phyloP scores from a whole-genome alignment of 2,797 vertebrate species.

The Nyctalus aviator region DNA sequence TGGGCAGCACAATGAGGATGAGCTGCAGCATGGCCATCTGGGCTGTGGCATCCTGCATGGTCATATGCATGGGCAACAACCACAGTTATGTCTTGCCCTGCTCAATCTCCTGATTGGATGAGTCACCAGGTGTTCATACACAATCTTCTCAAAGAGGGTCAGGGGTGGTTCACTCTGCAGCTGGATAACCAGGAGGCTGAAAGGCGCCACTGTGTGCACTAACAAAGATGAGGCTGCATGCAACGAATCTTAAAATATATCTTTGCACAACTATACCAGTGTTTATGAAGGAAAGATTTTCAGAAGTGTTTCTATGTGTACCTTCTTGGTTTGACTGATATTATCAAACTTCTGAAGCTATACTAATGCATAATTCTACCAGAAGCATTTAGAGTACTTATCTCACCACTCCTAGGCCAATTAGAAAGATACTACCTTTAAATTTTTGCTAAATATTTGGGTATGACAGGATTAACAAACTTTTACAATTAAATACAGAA shows the following conservation, averaged over 20 bases:
- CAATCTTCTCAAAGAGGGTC: slow-evolving; percentile 97
- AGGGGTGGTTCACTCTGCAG: slow-evolving; percentile 94
- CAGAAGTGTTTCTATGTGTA: background rate
- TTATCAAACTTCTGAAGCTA: background rate
- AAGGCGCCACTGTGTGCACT: slow-evolving; percentile 99
- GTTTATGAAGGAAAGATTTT: slow-evolving; percentile 7
- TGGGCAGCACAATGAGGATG: slow-evolving; percentile 96
- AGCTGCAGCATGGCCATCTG: slow-evolving; percentile 99
- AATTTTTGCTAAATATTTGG: background rate
- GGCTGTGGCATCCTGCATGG: slow-evolving; percentile 97
- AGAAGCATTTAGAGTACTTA: background rate
- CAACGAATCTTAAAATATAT: background rate
- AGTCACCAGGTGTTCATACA: slow-evolving; percentile 96
- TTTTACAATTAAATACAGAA: slow-evolving; percentile 14
- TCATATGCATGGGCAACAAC: slow-evolving; percentile 94
- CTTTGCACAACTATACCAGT: background rate
- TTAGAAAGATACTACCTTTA: background rate
- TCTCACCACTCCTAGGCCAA: background rate
- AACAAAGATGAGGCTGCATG: slow-evolving; percentile 95
- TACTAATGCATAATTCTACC: background rate
- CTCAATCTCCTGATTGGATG: slow-evolving; percentile 92
- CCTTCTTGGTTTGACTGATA: background rate
- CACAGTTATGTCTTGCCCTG: slow-evolving; percentile 95
- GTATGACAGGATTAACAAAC: background rate
- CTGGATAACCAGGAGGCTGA: slow-evolving; percentile 93